These are phyloP conservation scores for Acanthornis magna DNA, from an alignment of 2,797 vertebrate genomes.

Conservation along the genomic window DNA sequence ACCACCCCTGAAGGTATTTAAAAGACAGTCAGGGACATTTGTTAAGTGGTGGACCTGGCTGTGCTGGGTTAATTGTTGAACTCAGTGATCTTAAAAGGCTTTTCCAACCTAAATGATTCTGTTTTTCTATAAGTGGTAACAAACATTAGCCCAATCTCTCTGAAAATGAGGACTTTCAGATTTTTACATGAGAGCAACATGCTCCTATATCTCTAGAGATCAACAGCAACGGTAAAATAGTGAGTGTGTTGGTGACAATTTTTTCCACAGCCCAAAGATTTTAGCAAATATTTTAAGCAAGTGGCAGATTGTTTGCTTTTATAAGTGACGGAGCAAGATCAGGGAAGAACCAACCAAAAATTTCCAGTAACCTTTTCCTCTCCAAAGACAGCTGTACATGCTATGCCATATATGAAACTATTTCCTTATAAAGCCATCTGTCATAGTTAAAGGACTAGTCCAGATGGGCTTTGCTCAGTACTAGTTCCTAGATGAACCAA, in stretches of 20 bases:
- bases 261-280: not conserved
- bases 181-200: not conserved
- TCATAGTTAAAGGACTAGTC: not conserved
- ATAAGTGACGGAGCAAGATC: not conserved
- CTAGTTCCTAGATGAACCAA: not conserved
- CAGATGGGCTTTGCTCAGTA: not conserved
- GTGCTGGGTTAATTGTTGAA: not conserved
- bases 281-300: constrained; percentile 13
- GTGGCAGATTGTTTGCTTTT: not conserved
- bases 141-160: not conserved
- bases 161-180: not conserved
- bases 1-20: not conserved
- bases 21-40: not conserved
- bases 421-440: not conserved
- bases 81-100: not conserved
- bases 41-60: not conserved
- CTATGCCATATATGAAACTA: not conserved
- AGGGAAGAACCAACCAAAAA: not conserved
- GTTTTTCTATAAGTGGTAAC: not conserved
- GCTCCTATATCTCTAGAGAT: not conserved
- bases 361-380: not conserved
- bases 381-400: not conserved
- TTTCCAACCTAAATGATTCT: not conserved
- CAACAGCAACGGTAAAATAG: not conserved
- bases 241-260: not conserved